phyloP scores from a whole-genome alignment of 2,888 invertebrate species.

The Microdon myrmicae region DNA sequence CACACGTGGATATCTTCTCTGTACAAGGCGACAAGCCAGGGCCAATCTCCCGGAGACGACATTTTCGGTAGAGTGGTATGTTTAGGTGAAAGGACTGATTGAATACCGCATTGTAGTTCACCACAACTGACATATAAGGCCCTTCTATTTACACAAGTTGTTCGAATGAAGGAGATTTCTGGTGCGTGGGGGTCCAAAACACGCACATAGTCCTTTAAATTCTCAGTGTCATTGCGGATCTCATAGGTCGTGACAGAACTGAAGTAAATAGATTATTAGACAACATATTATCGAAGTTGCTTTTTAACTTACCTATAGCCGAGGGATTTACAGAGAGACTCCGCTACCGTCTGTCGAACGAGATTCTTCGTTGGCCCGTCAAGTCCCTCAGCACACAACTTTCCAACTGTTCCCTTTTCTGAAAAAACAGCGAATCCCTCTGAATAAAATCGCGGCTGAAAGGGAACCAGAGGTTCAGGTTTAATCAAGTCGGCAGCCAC shows the following conservation, averaged over 20 bases:
- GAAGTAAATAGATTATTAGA: conserved; percentile 53
- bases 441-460: conserved; percentile 75
- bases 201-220: conserved; percentile 77
- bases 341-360: conserved; percentile 74
- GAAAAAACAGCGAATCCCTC: conserved; percentile 88
- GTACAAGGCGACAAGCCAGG: conserved; percentile 88
- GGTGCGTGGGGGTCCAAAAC: conserved; percentile 83
- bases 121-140: conserved; percentile 84
- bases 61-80: conserved; percentile 73
- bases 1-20: conserved; percentile 88
- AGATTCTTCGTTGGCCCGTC: conserved; percentile 70
- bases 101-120: conserved; percentile 78
- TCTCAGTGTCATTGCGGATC: conserved; percentile 72
- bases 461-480: conserved; percentile 75
- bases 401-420: conserved; percentile 82
- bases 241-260: conserved; percentile 79
- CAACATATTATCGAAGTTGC: not conserved
- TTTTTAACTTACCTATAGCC: conserved; percentile 76
- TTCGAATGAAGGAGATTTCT: conserved; percentile 84
- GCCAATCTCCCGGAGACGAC: conserved; percentile 87
- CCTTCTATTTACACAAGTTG: conserved; percentile 78
- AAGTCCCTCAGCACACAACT: conserved; percentile 83
- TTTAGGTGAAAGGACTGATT: conserved; percentile 69
- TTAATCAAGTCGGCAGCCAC: conserved; percentile 74
- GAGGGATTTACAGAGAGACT: conserved; percentile 80